Conservation (phyloP, 2,113 vertebrate species). For the Rostratula benghalensis region DNA sequence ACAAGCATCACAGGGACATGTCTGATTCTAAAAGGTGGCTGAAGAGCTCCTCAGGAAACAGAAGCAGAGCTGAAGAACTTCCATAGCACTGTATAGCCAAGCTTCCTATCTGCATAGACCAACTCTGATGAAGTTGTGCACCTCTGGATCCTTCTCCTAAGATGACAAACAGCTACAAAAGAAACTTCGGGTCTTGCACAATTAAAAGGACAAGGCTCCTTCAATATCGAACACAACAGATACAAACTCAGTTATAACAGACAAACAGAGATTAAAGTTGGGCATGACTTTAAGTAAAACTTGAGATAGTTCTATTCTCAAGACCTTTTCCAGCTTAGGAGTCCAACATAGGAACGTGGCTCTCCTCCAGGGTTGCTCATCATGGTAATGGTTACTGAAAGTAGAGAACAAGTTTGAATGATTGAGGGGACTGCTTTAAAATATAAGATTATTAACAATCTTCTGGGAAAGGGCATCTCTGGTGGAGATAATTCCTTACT, state of each 20-base stretch:
- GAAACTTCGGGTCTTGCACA: not conserved
- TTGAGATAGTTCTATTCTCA: not conserved
- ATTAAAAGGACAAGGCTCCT: not conserved
- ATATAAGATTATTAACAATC: not conserved
- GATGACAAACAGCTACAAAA: not conserved
- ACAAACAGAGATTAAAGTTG: not conserved
- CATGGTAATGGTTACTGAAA: not conserved
- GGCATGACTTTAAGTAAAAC: not conserved
- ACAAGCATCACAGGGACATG: not conserved
- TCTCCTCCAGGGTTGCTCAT: not conserved
- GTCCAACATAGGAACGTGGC: not conserved
- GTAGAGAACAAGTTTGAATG: not conserved
- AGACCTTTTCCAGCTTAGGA: not conserved
- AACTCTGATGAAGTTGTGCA: not conserved
- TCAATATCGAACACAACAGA: not conserved
- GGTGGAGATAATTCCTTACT: not conserved
- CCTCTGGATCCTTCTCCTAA: not conserved
- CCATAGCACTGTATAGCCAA: not conserved
- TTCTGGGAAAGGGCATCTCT: not conserved
- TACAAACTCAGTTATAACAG: not conserved
- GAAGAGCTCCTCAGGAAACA: not conserved
- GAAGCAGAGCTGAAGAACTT: not conserved
- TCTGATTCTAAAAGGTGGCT: not conserved
- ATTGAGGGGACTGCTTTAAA: not conserved
- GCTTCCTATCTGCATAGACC: not conserved